phyloP scores from a whole-genome alignment of 2,797 vertebrate species.

The Rhodeus uyekii region DNA sequence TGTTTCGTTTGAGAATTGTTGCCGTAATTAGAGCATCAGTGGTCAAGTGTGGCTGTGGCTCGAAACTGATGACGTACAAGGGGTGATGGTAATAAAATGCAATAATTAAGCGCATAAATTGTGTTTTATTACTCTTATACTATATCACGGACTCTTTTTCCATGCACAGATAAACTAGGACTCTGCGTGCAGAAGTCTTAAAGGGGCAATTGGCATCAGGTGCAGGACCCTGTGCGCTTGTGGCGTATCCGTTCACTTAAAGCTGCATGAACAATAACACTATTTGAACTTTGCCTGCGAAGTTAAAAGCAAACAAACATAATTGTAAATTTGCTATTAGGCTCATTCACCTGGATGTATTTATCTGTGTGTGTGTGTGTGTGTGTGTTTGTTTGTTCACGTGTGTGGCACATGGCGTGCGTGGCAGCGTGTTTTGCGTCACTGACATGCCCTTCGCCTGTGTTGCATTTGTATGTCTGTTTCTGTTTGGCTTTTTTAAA shows the following conservation, averaged over 20 bases:
- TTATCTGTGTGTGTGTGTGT: slow-evolving; percentile 40
- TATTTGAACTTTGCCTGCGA: slow-evolving; percentile 29
- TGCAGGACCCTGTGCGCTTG: neutral
- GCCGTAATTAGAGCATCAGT: neutral
- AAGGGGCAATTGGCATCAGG: slow-evolving; percentile 31
- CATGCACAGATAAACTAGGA: neutral
- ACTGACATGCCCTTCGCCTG: slow-evolving; percentile 19
- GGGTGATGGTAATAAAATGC: no score
- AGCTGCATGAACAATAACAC: slow-evolving; percentile 37
- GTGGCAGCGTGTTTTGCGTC: slow-evolving; percentile 17
- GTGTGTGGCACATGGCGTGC: slow-evolving; percentile 24
- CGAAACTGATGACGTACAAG: no score
- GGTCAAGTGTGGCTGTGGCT: neutral
- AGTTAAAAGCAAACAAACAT: slow-evolving; percentile 5
- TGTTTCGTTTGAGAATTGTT: neutral
- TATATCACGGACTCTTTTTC: neutral
- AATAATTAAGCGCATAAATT: no score
- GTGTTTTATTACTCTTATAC: neutral
- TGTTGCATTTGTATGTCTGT: slow-evolving; percentile 44
- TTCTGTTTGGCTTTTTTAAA: slow-evolving; percentile 56
- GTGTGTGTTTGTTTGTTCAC: slow-evolving; percentile 25
- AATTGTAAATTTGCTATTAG: slow-evolving; percentile 2
- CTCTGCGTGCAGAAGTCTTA: slow-evolving; percentile 5
- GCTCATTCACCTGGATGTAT: slow-evolving; percentile 21
- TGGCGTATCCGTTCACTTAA: slow-evolving; percentile 8